Evolutionary conservation across 2,888 invertebrate species (phyloP).

Genomic region (Tanypteryx hageni): DNA sequence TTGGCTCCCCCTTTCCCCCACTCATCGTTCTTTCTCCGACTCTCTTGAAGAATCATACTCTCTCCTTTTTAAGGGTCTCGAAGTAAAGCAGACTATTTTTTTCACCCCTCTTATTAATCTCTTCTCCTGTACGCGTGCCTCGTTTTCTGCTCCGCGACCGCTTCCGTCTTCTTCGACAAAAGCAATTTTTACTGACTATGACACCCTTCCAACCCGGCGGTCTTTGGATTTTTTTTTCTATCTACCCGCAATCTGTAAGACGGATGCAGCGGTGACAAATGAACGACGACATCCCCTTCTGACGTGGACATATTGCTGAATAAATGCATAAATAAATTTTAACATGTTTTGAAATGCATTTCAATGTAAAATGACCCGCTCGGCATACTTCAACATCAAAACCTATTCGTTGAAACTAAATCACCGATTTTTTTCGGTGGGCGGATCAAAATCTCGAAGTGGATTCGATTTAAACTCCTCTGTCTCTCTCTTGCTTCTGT

Average conservation of each 20-base stretch:
- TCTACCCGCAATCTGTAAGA: not conserved
- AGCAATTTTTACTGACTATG: slow-evolving; percentile 31
- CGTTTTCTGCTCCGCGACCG: not conserved
- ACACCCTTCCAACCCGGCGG: not conserved
- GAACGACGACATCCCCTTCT: slow-evolving; percentile 17
- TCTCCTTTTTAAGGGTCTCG: not conserved
- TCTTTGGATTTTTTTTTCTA: not conserved
- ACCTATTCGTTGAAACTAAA: not conserved
- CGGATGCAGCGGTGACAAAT: slow-evolving; percentile 50
- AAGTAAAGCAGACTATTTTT: too few relatives aligned
- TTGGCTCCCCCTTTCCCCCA: not conserved
- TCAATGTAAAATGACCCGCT: not conserved
- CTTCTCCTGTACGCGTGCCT: not conserved
- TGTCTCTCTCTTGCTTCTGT: too few relatives aligned
- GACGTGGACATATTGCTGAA: slow-evolving; percentile 56
- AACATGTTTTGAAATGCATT: slow-evolving; percentile 1
- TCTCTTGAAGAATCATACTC: not conserved
- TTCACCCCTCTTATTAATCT: not conserved
- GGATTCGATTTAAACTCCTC: too few relatives aligned
- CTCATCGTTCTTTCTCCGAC: not conserved
- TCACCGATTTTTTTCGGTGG: not conserved
- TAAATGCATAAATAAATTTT: slow-evolving; percentile 55
- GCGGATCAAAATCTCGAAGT: too few relatives aligned
- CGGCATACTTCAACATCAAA: not conserved
- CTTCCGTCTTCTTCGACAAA: slow-evolving; percentile 3